These are phyloP conservation scores for Rhizomys pruinosus DNA, from an alignment of 2,113 vertebrate genomes.

Conservation along the genomic window DNA sequence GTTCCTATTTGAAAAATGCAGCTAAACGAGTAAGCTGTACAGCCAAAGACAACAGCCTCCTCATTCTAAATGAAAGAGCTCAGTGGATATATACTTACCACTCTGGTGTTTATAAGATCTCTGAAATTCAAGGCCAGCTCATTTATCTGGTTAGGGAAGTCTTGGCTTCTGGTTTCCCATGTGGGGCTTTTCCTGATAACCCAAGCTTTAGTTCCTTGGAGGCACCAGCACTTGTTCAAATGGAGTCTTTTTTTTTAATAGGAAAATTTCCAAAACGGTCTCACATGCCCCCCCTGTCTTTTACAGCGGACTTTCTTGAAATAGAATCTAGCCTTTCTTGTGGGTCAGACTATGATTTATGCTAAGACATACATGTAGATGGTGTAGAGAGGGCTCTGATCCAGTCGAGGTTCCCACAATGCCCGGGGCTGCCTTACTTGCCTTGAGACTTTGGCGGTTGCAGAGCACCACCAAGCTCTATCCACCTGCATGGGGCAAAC, in stretches of 20 bases:
- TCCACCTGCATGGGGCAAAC: fast-evolving
- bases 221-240: slow-evolving; percentile 66
- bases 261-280: slow-evolving; percentile 63
- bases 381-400: background rate
- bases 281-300: slow-evolving; percentile 59
- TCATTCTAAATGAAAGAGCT: slow-evolving; percentile 62
- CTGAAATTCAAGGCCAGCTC: slow-evolving; percentile 41
- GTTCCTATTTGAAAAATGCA: slow-evolving; percentile 39
- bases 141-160: slow-evolving; percentile 46
- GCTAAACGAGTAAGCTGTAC: slow-evolving; percentile 23
- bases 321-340: background rate
- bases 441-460: background rate
- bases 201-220: slow-evolving; percentile 52
- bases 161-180: slow-evolving; percentile 37
- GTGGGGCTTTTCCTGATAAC: slow-evolving; percentile 68
- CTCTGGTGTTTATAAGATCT: slow-evolving; percentile 57
- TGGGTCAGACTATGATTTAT: background rate
- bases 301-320: slow-evolving; percentile 33
- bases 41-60: slow-evolving; percentile 43
- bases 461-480: fast-evolving
- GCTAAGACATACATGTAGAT: fast-evolving
- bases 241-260: slow-evolving; percentile 44
- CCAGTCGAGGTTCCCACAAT: background rate
- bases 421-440: fast-evolving
- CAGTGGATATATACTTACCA: slow-evolving; percentile 61